Conservation (phyloP, 2,113 vertebrate genomes). For the Lagopus leucura region DNA sequence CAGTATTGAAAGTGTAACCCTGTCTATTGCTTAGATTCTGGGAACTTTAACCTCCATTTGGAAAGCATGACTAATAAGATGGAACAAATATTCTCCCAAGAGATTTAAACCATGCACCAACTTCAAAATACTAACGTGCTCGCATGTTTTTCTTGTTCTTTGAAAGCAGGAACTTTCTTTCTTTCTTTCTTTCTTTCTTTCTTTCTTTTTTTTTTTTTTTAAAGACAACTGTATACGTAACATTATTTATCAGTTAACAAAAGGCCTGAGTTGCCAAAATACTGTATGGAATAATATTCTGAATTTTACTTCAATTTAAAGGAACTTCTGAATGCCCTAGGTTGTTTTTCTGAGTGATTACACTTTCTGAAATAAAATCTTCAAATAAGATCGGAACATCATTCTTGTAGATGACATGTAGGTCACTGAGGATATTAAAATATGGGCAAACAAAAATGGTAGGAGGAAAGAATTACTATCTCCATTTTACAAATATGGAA, state of each 20-base stretch:
- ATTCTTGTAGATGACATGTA: background rate
- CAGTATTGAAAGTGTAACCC: constrained; percentile 53
- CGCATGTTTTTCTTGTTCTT: background rate
- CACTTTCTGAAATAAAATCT: background rate
- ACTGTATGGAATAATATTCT: background rate
- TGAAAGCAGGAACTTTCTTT: background rate
- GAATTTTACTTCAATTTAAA: background rate
- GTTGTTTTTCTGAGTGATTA: background rate
- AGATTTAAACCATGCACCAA: constrained; percentile 68
- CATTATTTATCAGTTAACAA: background rate
- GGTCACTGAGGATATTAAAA: background rate
- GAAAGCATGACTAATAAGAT: constrained; percentile 76
- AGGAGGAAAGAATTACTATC: background rate
- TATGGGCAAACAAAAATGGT: background rate
- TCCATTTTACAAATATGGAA: background rate
- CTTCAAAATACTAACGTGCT: constrained; percentile 66
- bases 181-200: background rate
- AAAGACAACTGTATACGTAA: background rate
- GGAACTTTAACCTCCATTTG: constrained; percentile 73
- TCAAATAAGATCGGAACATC: background rate
- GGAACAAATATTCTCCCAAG: constrained; percentile 69
- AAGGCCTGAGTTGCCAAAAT: background rate
- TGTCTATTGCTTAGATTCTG: constrained; percentile 65
- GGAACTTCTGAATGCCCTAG: background rate
- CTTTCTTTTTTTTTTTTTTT: background rate